Base-by-base conservation (phyloP, 2,797 vertebrate genomes). In the Toxotes lorentzi region DNA sequence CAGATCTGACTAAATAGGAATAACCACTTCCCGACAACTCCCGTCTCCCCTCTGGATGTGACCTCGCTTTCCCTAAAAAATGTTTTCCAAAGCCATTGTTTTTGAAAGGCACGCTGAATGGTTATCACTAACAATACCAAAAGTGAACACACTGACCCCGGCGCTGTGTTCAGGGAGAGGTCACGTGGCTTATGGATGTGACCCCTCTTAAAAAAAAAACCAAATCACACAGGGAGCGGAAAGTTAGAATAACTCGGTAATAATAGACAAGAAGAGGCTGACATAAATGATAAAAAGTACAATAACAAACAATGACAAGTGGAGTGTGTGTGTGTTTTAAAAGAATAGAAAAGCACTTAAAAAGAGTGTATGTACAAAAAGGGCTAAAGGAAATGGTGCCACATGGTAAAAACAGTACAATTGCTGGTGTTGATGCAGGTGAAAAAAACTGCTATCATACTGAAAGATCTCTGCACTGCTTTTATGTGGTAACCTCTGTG, bases 81-180 rank as follows among this genome's bases (percentile, higher is more conserved):
- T 24, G 19, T 76, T 82, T 87, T 87, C 63, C 68, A 67, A 38
- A 65, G 50, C 70, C 70, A 86, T 82, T 90, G 75, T 87, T 83
- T 73, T 58, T 7, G 19, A 82, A 78, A 83, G 70, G 53, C 76
- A 23, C 2, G 2, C 7, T 73, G 60, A 83, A 71, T 30, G 58
- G 63, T 86, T 80, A 84, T 70, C 61, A 62, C 24, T 27, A 86
- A 81, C 64, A 79, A 85, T 53, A 48, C 57, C 24, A 65, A 40
- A 57, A 73, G 56, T 0, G 71, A 82, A 76, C 73, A 73, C 12
- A 16, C 48, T 51, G 69, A 73, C 75, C 54, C 66, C 2, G n/a
- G 27, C 1, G 19, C 69, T 40, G 78, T 10, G 35, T 17, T 12
- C 35, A 0, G 3, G 21, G 19, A 56, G 69, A 78, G 83, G 76